These are phyloP conservation scores for Trichoplusia ni DNA, from an alignment of 1,140 invertebrate species.

Conservation along the genomic window DNA sequence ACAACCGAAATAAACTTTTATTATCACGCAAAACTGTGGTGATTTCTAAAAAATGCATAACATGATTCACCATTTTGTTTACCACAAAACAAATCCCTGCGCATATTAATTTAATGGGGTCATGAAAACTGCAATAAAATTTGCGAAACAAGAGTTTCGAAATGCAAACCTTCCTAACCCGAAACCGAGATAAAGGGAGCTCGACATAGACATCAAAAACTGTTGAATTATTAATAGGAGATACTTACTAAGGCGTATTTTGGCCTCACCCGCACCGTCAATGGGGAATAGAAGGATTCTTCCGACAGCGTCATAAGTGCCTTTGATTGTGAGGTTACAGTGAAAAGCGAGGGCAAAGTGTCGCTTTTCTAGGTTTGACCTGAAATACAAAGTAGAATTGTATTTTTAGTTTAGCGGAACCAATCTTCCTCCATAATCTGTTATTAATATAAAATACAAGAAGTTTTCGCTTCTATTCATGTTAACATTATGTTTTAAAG, in stretches of 20 bases:
- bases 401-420: too few species aligned
- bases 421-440: too few species aligned
- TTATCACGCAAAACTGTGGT: too few species aligned
- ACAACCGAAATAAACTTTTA: too few species aligned
- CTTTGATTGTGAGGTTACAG: conserved; percentile 70
- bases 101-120: conserved; percentile 2
- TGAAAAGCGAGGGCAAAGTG: conserved; percentile 68
- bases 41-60: neutral
- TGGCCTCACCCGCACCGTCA: conserved; percentile 70
- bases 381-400: conserved; percentile 47
- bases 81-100: neutral
- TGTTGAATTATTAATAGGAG: conserved; percentile 17
- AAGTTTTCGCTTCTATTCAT: too few species aligned
- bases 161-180: conserved; percentile 11
- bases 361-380: conserved; percentile 68
- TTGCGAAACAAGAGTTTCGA: neutral
- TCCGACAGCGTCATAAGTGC: conserved; percentile 65
- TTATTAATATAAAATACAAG: too few species aligned
- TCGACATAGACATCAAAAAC: neutral
- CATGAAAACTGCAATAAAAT: conserved; percentile 1
- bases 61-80: neutral
- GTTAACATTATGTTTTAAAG: too few species aligned
- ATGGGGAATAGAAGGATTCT: conserved; percentile 67
- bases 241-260: conserved; percentile 67
- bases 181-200: conserved; percentile 14